These are phyloP conservation scores for Eilema griseolum DNA, from an alignment of 2,888 invertebrate genomes.

Conservation along the genomic window DNA sequence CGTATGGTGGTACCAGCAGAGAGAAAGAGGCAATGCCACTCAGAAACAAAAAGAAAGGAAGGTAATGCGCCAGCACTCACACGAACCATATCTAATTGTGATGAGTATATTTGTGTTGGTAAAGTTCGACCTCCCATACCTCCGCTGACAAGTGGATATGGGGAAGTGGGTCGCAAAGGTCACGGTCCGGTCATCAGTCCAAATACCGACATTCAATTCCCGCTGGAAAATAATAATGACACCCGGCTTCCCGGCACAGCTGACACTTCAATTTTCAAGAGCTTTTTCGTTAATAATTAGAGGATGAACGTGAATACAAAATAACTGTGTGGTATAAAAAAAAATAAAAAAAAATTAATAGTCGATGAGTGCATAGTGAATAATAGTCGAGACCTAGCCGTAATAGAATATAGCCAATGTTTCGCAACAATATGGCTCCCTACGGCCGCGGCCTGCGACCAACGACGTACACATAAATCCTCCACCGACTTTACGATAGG, in stretches of 20 bases:
- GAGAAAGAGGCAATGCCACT: no score
- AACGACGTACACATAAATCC: background rate
- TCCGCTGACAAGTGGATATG: background rate
- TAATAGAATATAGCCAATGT: background rate
- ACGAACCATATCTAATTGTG: background rate
- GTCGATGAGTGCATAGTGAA: background rate
- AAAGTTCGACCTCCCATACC: background rate
- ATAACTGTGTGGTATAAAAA: no score
- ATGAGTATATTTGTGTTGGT: background rate
- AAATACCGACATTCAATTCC: background rate
- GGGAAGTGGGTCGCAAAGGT: background rate
- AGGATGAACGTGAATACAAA: background rate
- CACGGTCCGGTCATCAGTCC: background rate
- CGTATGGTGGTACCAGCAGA: no score
- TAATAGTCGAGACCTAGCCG: background rate
- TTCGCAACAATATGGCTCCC: background rate
- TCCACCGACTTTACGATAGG: slow-evolving; percentile 11
- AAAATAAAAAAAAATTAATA: no score
- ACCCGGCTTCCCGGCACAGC: background rate
- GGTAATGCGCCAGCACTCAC: background rate
- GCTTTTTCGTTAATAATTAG: background rate
- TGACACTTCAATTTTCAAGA: background rate
- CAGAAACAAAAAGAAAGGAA: no score
- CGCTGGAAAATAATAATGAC: background rate
- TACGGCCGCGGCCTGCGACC: background rate